phyloP scores from a whole-genome alignment of 2,888 invertebrate species.

The Caradrina kadenii region DNA sequence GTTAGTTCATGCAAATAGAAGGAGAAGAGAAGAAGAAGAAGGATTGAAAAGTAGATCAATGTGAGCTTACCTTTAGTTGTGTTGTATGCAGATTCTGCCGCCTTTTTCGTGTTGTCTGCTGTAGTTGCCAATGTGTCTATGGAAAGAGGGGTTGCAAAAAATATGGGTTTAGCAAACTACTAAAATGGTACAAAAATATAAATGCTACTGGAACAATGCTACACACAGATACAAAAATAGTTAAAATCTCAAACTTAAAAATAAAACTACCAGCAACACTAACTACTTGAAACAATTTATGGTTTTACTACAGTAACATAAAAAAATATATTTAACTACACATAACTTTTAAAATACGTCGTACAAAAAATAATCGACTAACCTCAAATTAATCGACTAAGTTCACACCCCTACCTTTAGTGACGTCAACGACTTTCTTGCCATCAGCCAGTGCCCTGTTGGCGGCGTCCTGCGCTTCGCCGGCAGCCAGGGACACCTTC shows the following conservation, averaged over 20 bases:
- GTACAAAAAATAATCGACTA: conserved; percentile 3
- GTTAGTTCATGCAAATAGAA: conserved; percentile 55
- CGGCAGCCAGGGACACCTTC: conserved; percentile 87
- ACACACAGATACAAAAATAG: not conserved
- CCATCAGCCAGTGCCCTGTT: conserved; percentile 86
- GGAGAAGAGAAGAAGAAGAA: conserved; percentile 27
- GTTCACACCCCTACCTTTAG: conserved; percentile 78
- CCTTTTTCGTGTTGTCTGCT: conserved; percentile 85
- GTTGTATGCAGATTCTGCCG: conserved; percentile 85
- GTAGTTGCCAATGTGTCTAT: conserved; percentile 85
- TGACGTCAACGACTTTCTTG: conserved; percentile 86
- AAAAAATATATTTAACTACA: not conserved
- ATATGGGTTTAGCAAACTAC: conserved; percentile 25
- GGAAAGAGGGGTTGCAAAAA: conserved; percentile 52
- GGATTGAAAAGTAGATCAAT: not conserved
- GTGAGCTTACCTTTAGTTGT: conserved; percentile 81
- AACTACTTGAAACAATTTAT: not conserved
- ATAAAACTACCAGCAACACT: not conserved
- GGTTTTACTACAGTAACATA: not conserved
- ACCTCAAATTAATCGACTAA: not conserved
- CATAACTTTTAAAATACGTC: not conserved
- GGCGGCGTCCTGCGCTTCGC: conserved; percentile 86
- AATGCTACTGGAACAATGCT: not conserved
- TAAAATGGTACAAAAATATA: conserved; percentile 13
- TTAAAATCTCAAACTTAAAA: not conserved